Percentiles rank a stretch among this genome's conserved stretches.
These are phyloP conservation scores for Peromyscus californicus DNA, from an alignment of 2,113 vertebrate genomes.

Conservation along the genomic window DNA sequence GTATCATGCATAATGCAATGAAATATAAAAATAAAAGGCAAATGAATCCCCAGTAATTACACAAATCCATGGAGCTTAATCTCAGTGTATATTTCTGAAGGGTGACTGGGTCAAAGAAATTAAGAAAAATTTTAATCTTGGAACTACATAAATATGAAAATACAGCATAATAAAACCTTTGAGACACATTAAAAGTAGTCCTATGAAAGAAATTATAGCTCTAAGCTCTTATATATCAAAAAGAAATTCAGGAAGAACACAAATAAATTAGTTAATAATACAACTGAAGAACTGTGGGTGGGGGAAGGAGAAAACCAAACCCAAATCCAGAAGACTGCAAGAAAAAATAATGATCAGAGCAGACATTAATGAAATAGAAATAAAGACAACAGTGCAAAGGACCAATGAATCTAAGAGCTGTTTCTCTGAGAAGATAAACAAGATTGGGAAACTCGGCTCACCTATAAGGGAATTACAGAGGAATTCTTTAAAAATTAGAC, in stretches of 20 bases:
- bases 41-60: background rate
- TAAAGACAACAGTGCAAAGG: background rate
- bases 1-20: background rate
- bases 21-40: background rate
- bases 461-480: background rate
- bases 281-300: background rate
- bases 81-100: background rate
- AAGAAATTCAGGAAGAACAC: background rate
- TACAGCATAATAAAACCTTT: background rate
- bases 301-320: background rate
- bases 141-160: background rate
- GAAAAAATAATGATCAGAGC: background rate
- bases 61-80: background rate
- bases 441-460: background rate
- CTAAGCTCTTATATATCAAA: background rate
- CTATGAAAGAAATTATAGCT: background rate
- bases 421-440: background rate
- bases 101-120: background rate
- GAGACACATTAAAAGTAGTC: background rate
- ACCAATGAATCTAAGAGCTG: background rate
- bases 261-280: background rate
- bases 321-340: background rate
- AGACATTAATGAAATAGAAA: background rate
- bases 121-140: background rate
- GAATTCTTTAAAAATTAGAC: no score